Evolutionary conservation across 2,888 invertebrate genomes (phyloP).

Genomic region (Parnassius mnemosyne): DNA sequence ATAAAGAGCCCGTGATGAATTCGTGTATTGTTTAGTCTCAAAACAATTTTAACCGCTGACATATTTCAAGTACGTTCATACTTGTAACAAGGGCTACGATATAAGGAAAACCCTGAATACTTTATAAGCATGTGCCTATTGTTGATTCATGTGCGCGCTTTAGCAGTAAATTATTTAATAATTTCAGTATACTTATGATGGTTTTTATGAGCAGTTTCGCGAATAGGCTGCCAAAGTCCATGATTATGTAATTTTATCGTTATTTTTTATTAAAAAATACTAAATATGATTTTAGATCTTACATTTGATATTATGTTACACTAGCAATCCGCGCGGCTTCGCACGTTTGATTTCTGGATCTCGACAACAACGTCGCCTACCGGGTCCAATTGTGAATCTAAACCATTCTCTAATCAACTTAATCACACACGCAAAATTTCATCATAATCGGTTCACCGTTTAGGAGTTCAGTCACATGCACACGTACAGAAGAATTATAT

Average conservation of each 20-base stretch:
- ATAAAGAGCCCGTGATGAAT: too few relatives aligned
- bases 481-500: too few relatives aligned
- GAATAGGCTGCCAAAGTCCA: slow-evolving; percentile 6
- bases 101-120: slow-evolving; percentile 22
- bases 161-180: slow-evolving; percentile 22
- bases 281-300: too few relatives aligned
- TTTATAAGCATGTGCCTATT: slow-evolving; percentile 24
- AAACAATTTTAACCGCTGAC: slow-evolving; percentile 22
- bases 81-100: slow-evolving; percentile 18
- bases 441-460: too few relatives aligned
- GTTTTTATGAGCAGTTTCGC: slow-evolving; percentile 22
- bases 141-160: slow-evolving; percentile 18
- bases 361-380: too few relatives aligned
- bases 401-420: too few relatives aligned
- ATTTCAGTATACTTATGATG: slow-evolving; percentile 22
- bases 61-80: slow-evolving; percentile 22
- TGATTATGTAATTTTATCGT: slow-evolving; percentile 4
- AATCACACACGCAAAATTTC: too few relatives aligned
- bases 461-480: too few relatives aligned
- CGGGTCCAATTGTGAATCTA: too few relatives aligned
- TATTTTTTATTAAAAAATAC: neutral
- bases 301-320: too few relatives aligned
- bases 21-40: neutral
- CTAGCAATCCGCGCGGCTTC: too few relatives aligned
- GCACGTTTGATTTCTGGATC: too few relatives aligned